These are phyloP conservation scores for Dendrolimus pini DNA, from an alignment of 2,888 invertebrate genomes.

Conservation along the genomic window DNA sequence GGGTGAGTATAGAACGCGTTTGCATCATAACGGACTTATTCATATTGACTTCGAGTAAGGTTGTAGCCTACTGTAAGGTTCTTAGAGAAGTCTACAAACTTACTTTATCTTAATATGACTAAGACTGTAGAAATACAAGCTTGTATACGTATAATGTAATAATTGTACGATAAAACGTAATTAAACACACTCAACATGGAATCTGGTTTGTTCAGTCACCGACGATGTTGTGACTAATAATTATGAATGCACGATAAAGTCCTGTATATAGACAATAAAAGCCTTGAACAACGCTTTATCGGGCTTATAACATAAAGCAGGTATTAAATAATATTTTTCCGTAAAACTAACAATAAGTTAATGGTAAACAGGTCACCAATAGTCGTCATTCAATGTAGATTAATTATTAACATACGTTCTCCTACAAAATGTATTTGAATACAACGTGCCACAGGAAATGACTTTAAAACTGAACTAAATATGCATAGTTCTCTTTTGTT, in stretches of 20 bases:
- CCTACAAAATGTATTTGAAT: background rate
- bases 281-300: constrained; percentile 11
- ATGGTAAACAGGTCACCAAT: background rate
- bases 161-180: constrained; percentile 18
- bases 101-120: too few relatives aligned
- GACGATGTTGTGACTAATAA: constrained; percentile 10
- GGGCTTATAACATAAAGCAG: background rate
- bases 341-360: too few relatives aligned
- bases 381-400: background rate
- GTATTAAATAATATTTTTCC: background rate
- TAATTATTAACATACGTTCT: background rate
- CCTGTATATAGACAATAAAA: constrained; percentile 8
- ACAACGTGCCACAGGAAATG: constrained; percentile 39
- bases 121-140: too few relatives aligned
- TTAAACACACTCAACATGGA: constrained; percentile 7
- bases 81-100: too few relatives aligned
- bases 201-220: constrained; percentile 16
- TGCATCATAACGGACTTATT: too few relatives aligned
- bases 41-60: too few relatives aligned
- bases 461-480: constrained; percentile 38
- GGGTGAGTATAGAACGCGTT: too few relatives aligned
- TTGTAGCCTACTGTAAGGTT: too few relatives aligned
- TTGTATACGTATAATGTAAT: background rate
- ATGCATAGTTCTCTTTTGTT: constrained; percentile 34
- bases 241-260: constrained; percentile 16